These are phyloP conservation scores for Poeciliopsis prolifica DNA, from an alignment of 2,113 vertebrate genomes.

Conservation along the genomic window DNA sequence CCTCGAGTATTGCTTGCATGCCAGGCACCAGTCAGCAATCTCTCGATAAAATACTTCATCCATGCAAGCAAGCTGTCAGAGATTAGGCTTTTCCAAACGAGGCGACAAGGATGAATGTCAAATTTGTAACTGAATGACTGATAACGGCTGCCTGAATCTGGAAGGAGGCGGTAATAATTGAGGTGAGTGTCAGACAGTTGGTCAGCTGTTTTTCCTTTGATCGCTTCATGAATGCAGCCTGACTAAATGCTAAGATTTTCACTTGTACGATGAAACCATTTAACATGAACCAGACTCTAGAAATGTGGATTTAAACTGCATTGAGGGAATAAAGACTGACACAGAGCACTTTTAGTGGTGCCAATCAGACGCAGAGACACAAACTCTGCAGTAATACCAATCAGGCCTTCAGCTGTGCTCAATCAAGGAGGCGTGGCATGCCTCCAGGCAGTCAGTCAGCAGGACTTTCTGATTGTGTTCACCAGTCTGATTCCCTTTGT, in stretches of 20 bases:
- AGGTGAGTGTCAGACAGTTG: constrained; percentile 57
- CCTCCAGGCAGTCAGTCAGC: constrained; percentile 5
- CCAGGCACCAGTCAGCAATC: constrained; percentile 20
- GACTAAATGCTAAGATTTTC: constrained; percentile 10
- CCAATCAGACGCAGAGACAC: constrained; percentile 28
- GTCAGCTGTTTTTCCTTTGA: constrained; percentile 44
- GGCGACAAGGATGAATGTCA: constrained; percentile 70
- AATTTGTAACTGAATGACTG: constrained; percentile 43
- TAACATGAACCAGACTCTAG: constrained; percentile 11
- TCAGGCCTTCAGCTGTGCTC: constrained; percentile 63
- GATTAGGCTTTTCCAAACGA: constrained; percentile 65
- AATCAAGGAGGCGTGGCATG: constrained; percentile 60
- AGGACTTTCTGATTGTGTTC: constrained; percentile 31
- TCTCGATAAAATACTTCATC: constrained; percentile 59
- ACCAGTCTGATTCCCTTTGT: constrained; percentile 4
- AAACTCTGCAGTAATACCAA: constrained; percentile 38
- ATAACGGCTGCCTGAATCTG: constrained; percentile 47
- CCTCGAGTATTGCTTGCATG: constrained; percentile 27
- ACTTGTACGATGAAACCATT: background rate
- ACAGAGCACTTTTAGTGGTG: background rate
- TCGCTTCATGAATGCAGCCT: constrained; percentile 22
- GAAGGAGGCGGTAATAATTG: constrained; percentile 50
- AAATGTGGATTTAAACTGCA: background rate
- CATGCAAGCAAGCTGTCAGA: constrained; percentile 52
- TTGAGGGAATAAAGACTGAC: background rate